Conservation (phyloP, 2,113 vertebrate species). For the Gambusia holbrooki region DNA sequence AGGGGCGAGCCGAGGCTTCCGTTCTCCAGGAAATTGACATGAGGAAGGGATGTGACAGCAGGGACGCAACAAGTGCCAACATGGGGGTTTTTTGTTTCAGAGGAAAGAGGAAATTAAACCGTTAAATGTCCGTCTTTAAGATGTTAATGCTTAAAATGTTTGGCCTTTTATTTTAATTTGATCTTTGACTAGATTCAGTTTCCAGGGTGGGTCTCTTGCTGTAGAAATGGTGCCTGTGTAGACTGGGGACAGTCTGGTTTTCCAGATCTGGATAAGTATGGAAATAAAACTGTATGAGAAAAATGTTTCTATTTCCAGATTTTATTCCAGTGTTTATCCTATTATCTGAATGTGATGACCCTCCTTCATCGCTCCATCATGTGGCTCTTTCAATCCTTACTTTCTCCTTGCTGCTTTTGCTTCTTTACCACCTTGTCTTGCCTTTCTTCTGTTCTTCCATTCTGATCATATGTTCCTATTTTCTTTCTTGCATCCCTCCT, state of each 20-base stretch:
- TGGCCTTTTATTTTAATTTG: background rate
- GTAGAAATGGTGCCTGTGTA: background rate
- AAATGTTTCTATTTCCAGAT: too few relatives aligned
- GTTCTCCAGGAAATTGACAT: constrained; percentile 35
- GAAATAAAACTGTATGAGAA: too few relatives aligned
- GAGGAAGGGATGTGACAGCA: constrained; percentile 25
- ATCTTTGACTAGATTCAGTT: background rate
- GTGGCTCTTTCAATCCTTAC: background rate
- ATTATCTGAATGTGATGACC: too few relatives aligned
- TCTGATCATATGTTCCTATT: too few relatives aligned
- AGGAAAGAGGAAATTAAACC: background rate
- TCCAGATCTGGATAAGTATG: too few relatives aligned
- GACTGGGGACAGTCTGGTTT: background rate
- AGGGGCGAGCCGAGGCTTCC: constrained; percentile 44
- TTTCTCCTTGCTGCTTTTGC: background rate
- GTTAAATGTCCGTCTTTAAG: background rate
- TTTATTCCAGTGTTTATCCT: too few relatives aligned
- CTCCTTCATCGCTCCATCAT: background rate
- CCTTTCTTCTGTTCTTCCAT: background rate
- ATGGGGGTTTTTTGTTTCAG: background rate
- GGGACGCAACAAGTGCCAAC: constrained; percentile 31
- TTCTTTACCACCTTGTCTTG: background rate
- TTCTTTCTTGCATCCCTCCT: background rate
- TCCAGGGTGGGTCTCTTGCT: background rate
- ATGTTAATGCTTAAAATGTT: background rate